Base-by-base conservation (phyloP, 2,797 vertebrate genomes). In the Zalophus californianus region DNA sequence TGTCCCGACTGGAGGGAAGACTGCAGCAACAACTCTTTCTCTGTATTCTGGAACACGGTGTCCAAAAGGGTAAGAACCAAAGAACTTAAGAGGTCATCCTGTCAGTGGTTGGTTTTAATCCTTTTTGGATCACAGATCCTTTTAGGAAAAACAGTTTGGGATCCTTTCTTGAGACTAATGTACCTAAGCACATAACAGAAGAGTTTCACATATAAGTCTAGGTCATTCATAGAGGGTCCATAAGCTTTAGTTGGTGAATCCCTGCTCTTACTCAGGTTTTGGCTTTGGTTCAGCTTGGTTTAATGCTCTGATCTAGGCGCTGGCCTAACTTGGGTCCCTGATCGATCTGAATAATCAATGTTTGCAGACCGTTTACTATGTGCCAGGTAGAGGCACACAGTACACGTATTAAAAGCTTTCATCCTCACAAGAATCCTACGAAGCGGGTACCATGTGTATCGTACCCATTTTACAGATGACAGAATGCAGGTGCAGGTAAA, bases 11-110 rank as follows among this genome's bases (percentile, higher is more conserved):
- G 98, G 98, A 97, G 25, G 18, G 2, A 50, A n/a, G 98, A 99
- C 90, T 99, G 99, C 96, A 93, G 82, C 12, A 98, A 70, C 78
- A 99, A 98, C 80, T 78, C 98, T 0, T 0, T 6, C 2, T 94
- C 97, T 10, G 90, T 99, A 27, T 99, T 99, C 96, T 99, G 99
- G 99, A 98, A 98, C 80, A 62, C 72, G 25, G 96, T 98, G 58
- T 99, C 99, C 60, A 98, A 97, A 90, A 97, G 87, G 96, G 99
- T 99, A 98, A 98, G 99, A n/a, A 27, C 52, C 38, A 23, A 16
- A 11, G 38, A 78, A 13, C 11, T 5, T 35, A 38, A 54, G 25
- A 73, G 10, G 20, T 27, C 38, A 35, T 68, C 13, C 5, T 68
- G 11, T 60, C 23, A 12, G 18, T 16, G n/a, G 6, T 14, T 58